These are phyloP conservation scores for Stegana nigrithorax DNA, from an alignment of 2,888 invertebrate genomes.

Conservation along the genomic window DNA sequence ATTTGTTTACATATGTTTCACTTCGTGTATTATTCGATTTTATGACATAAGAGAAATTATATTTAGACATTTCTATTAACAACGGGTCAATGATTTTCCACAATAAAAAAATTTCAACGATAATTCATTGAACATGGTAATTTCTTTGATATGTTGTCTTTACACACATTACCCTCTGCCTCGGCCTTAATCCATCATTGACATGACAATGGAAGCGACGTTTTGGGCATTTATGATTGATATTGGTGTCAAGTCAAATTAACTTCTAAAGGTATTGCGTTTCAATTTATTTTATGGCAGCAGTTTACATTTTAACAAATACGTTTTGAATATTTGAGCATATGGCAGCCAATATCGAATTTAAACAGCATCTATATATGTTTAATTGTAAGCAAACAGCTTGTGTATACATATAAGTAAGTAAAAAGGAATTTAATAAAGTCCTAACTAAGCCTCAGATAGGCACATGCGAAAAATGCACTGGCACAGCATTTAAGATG, in stretches of 20 bases:
- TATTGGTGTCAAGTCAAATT: conserved; percentile 40
- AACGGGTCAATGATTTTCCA: no score
- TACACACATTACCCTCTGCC: neutral
- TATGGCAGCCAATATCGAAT: neutral
- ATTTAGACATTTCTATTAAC: no score
- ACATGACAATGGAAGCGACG: conserved; percentile 50
- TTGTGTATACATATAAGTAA: neutral
- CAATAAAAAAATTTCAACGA: no score
- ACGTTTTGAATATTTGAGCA: no score
- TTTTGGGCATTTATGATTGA: conserved; percentile 11
- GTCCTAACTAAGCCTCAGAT: no score
- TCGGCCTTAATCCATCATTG: neutral
- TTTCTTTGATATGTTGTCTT: neutral
- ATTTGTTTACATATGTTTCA: neutral
- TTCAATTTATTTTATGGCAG: conserved; percentile 5
- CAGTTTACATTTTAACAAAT: no score
- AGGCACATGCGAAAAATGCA: no score
- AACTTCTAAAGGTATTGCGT: conserved; percentile 16
- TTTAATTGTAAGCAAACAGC: neutral
- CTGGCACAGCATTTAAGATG: no score
- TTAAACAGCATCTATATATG: neutral
- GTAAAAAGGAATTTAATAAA: no score
- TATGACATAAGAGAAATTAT: no score
- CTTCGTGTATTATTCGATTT: neutral
- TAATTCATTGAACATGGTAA: conserved; percentile 9